These are phyloP conservation scores for Argyresthia albistria DNA, from an alignment of 2,888 invertebrate genomes.

Conservation along the genomic window DNA sequence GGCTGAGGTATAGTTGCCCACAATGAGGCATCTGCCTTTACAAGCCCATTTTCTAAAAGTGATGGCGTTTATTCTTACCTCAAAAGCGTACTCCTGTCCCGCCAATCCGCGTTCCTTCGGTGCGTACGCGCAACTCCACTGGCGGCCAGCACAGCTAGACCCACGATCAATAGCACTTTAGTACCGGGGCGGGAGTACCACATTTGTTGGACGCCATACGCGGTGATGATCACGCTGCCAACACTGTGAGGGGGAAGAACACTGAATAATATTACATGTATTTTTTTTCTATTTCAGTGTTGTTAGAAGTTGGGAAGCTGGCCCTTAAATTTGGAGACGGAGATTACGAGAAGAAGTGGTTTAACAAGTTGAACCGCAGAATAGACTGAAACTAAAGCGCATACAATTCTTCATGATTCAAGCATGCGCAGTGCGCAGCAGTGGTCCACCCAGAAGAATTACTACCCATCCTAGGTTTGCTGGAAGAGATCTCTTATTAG, in stretches of 20 bases:
- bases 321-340: no score
- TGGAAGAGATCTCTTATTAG: no score
- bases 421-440: no score
- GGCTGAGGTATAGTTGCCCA: neutral
- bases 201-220: constrained; percentile 81
- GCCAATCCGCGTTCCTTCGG: constrained; percentile 84
- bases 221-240: constrained; percentile 86
- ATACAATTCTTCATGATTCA: no score
- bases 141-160: constrained; percentile 74
- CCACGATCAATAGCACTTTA: constrained; percentile 67
- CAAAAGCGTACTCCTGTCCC: constrained; percentile 81
- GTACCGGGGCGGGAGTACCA: constrained; percentile 74
- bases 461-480: no score
- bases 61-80: constrained; percentile 60
- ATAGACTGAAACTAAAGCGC: no score
- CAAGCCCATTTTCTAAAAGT: neutral
- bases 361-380: no score
- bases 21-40: neutral
- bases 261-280: no score
- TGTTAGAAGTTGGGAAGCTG: no score
- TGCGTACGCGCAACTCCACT: constrained; percentile 79
- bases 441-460: no score
- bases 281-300: no score
- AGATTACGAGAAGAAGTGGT: no score
- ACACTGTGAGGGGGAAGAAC: constrained; percentile 64